Conservation (phyloP, 2,888 invertebrate species). For the Cantharis flavilabris region DNA sequence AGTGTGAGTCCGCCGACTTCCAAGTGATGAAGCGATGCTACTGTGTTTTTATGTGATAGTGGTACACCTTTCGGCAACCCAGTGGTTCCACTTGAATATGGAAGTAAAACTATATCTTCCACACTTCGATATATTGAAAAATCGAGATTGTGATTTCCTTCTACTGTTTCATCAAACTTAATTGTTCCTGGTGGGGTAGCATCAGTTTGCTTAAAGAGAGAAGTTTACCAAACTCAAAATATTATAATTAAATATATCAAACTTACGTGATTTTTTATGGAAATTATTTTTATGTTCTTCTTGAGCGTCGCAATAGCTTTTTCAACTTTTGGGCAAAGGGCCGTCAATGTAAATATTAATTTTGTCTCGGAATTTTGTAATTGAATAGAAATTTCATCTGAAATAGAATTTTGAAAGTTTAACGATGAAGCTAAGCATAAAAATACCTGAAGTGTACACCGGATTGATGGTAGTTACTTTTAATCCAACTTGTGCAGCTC, state of each 20-base stretch:
- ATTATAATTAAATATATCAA: neutral
- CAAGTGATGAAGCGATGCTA: neutral
- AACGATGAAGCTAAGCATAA: neutral
- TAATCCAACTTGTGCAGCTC: slow-evolving; percentile 71
- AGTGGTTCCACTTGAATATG: slow-evolving; percentile 83
- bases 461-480: slow-evolving; percentile 76
- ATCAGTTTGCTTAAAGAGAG: neutral
- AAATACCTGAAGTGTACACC: slow-evolving; percentile 60
- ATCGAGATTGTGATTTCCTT: slow-evolving; percentile 41
- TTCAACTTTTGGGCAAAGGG: slow-evolving; percentile 59
- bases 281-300: slow-evolving; percentile 59
- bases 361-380: slow-evolving; percentile 63
- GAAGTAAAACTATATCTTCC: slow-evolving; percentile 68
- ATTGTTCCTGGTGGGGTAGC: slow-evolving; percentile 52
- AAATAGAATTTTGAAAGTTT: slow-evolving; percentile 39
- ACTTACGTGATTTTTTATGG: slow-evolving; percentile 55
- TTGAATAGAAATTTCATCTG: slow-evolving; percentile 74
- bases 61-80: slow-evolving; percentile 76
- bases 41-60: slow-evolving; percentile 52
- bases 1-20: neutral
- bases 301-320: slow-evolving; percentile 48
- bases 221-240: neutral
- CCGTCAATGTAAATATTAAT: slow-evolving; percentile 63
- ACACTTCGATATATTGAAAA: slow-evolving; percentile 48
- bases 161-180: slow-evolving; percentile 63